These are phyloP conservation scores for Octodon degus DNA, from an alignment of 2,113 vertebrate genomes.

Conservation along the genomic window DNA sequence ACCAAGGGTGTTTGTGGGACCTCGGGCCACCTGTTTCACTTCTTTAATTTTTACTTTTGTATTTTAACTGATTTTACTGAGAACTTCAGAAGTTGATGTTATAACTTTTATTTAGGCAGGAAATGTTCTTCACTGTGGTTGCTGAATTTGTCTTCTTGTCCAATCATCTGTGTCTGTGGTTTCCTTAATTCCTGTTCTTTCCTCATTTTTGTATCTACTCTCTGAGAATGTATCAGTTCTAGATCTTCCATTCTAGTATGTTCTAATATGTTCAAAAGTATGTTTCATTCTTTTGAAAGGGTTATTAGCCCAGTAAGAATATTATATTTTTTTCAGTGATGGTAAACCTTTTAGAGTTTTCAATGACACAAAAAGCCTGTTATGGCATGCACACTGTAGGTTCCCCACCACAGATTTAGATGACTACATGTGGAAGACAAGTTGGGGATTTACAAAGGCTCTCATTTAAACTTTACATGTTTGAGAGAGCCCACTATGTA, in stretches of 20 bases:
- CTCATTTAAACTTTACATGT: background rate
- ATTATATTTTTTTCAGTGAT: background rate
- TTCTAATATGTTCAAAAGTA: background rate
- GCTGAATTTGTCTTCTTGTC: background rate
- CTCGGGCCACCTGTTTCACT: background rate
- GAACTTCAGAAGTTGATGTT: background rate
- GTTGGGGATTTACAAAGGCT: background rate
- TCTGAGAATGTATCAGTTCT: background rate
- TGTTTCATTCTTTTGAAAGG: background rate
- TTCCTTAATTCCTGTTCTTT: background rate
- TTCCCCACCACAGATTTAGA: background rate
- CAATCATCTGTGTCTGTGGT: background rate
- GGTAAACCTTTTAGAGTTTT: background rate
- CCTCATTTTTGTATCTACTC: background rate
- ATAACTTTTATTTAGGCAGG: background rate
- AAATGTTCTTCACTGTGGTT: background rate
- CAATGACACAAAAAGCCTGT: background rate
- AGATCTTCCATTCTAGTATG: background rate
- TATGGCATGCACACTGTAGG: background rate
- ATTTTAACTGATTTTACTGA: constrained; percentile 36
- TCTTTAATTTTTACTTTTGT: background rate
- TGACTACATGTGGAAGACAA: background rate
- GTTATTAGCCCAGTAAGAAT: background rate
- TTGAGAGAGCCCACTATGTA: background rate
- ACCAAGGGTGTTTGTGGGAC: background rate